Base-by-base conservation (phyloP, 2,797 vertebrate genomes). In the Aulostomus chinensis region DNA sequence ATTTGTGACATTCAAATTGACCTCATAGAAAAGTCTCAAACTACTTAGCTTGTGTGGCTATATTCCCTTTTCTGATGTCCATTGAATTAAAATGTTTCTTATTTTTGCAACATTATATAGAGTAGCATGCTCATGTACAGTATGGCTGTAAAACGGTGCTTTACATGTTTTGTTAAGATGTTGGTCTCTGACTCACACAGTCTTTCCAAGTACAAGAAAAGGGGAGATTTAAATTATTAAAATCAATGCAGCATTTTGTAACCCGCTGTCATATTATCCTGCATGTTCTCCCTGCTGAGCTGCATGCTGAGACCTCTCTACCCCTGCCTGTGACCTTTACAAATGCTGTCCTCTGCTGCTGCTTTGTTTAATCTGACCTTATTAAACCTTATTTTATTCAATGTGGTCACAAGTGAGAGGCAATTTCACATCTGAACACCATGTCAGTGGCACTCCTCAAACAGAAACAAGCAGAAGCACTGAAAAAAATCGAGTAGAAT, bases 331-430 rank as follows among this genome's bases (percentile, higher is more conserved):
- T 55, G 81, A 80, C 86, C 81, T 88, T 86, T 85, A 80, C 72
- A 77, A 60, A 79, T 76, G 13, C 36, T 77, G 76, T 74, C 77
- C 77, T 80, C 78, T 81, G 73, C 58, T 33, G 45, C 76, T 58
- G 60, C 68, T 85, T 81, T 83, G 72, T 76, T 77, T 73, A 80
- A 73, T 64, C 61, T 67, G 76, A 80, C 83, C 73, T 81, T 85
- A 85, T 84, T 85, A 83, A 82, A 76, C 73, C 78, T 65, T 72
- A 68, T 76, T 73, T 76, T 52, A 63, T 48, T 59, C 58, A 51
- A 62, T 49, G 60, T 61, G 60, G 43, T 59, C 60, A 60, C 33
- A 67, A 71, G 60, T 58, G 54, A 68, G 54, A 67, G 56, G 55
- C 34, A 6, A 49, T 65, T 50, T 22, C 31, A 68, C 43, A 33